phyloP scores from a whole-genome alignment of 2,113 vertebrate genomes.

The Furnarius figulus region DNA sequence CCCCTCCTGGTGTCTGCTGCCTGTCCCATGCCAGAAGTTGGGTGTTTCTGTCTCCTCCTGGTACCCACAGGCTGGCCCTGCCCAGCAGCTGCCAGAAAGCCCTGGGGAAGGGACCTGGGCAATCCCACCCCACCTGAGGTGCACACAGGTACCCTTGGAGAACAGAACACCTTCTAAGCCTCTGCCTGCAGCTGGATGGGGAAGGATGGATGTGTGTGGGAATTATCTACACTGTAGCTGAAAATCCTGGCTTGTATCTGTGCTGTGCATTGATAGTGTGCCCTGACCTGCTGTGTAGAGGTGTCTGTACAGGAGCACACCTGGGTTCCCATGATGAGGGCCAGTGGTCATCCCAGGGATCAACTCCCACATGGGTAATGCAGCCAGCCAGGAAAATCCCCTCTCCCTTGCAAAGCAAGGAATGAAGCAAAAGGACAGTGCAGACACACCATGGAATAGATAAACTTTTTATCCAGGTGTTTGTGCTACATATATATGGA shows the following conservation, averaged over 20 bases:
- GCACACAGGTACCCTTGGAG: not conserved
- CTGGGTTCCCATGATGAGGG: not conserved
- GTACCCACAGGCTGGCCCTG: not conserved
- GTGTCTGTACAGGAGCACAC: not conserved
- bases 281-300: accelerated
- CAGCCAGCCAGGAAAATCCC: not conserved
- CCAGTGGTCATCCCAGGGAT: accelerated
- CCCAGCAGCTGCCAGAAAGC: not conserved
- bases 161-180: not conserved
- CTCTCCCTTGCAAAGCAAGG: not conserved
- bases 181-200: not conserved
- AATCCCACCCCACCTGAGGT: not conserved
- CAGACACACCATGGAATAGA: not conserved
- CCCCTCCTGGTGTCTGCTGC: not conserved
- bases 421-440: accelerated
- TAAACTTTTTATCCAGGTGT: not conserved
- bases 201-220: not conserved
- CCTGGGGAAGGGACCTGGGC: not conserved
- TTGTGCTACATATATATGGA: not conserved
- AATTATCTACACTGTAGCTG: accelerated
- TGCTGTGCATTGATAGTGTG: accelerated
- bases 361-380: not conserved
- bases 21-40: not conserved
- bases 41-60: not conserved
- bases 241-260: not conserved